phyloP scores from a whole-genome alignment of 37 sponge, comb jelly and placozoan genomes.

The Spongilla lacustris region DNA sequence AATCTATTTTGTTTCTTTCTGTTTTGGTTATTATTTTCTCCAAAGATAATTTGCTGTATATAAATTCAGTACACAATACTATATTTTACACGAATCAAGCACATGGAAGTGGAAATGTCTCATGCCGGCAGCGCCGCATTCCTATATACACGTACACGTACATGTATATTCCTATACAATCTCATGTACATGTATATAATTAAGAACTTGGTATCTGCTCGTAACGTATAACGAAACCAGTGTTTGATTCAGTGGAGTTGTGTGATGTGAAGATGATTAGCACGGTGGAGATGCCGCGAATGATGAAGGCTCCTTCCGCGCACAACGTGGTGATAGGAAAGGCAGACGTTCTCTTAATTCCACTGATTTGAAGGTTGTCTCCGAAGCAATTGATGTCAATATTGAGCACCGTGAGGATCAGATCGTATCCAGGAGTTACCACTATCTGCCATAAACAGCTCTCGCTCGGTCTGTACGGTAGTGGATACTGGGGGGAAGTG shows the following conservation, averaged over 20 bases:
- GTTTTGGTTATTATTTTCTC: too few relatives aligned
- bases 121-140: too few relatives aligned
- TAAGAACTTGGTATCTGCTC: neutral
- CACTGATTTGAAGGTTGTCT: neutral
- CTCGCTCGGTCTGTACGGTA: constrained; percentile 37
- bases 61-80: too few relatives aligned
- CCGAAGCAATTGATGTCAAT: constrained; percentile 18
- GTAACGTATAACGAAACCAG: neutral
- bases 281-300: neutral
- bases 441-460: constrained; percentile 34
- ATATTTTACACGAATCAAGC: too few relatives aligned
- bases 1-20: too few relatives aligned
- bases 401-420: constrained; percentile 17
- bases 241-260: neutral
- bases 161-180: too few relatives aligned
- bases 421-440: constrained; percentile 7
- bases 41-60: too few relatives aligned
- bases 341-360: neutral
- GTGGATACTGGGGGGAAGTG: constrained; percentile 65
- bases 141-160: too few relatives aligned
- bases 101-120: too few relatives aligned
- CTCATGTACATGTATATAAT: too few relatives aligned
- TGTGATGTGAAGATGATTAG: neutral
- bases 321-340: neutral
- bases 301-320: neutral